Evolutionary conservation across 1,140 invertebrate species (phyloP), one percentile per base, ranked within the genome.

Genomic region (Brachionus manjavacas): DNA sequence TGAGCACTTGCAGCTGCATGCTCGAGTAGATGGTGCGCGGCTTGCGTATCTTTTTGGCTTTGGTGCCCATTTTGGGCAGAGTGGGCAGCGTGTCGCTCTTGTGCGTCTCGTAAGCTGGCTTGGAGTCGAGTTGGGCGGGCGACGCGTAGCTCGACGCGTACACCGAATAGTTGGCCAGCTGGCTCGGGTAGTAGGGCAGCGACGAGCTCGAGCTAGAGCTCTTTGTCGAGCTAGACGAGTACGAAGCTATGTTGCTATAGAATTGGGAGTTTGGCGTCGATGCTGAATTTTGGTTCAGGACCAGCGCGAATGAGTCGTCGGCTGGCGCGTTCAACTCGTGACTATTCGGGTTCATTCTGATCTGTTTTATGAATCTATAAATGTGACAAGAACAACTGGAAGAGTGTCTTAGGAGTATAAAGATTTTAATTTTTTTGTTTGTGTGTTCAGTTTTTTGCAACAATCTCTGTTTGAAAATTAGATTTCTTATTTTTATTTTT

Each of bases 1-100:
- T 91, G 41, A 90, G 85, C 86, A 87, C 86, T 88, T 90, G 68
- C 87, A 88, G 84, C 88, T 90, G 55, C 52, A 78, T 76, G 28
- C 76, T 85, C 12, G 85, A 83, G 35, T 85, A 85, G 28, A 85
- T 85, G 2, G 85, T 85, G 74, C 85, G 16, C 16, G 85, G 85
- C 41, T 85, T 85, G 11, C 85, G 64, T 31, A 80, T 81, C 35
- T 85, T 85, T 72, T 85, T 85, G 12, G 66, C 46, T 16, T 66
- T 84, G 8, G 41, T 23, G 11, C 60, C 41, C 4, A 76, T 9
- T 14, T 76, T 76, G 46, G 72, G 43, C 8, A 76, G 4, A 4
- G 49, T 9, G 23, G 25, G 20, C 25, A 76, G 12, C 0, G 46
- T 23, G 23, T 49, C 41, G n/a, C 16, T 16, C n/a, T 49, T 76